Conservation (phyloP, 2,113 vertebrate species). For the Labeo catla region DNA sequence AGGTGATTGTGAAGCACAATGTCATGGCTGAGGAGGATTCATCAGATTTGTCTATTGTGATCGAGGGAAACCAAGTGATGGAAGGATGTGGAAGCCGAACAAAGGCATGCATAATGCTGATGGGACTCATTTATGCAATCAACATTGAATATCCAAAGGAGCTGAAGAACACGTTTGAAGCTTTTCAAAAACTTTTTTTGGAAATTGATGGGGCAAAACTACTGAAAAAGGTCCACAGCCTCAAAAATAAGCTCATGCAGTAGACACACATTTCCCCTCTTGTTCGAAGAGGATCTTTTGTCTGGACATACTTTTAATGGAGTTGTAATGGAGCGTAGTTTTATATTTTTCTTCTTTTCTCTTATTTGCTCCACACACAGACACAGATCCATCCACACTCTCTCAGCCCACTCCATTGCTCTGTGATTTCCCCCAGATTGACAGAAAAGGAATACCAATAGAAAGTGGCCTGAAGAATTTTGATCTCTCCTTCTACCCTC, state of each 20-base stretch:
- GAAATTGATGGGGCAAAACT: constrained; percentile 12
- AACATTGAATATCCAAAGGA: constrained; percentile 4
- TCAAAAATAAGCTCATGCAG: constrained; percentile 7
- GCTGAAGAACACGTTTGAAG: not conserved
- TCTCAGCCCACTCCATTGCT: constrained; percentile 7
- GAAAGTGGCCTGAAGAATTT: not conserved
- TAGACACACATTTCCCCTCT: not conserved
- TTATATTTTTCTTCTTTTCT: not conserved
- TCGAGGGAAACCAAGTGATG: not conserved
- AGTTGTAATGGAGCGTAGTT: not conserved
- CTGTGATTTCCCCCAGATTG: constrained; percentile 8
- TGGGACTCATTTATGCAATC: constrained; percentile 24
- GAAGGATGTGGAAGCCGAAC: constrained; percentile 16
- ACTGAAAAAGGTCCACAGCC: constrained; percentile 11
- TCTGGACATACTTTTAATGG: not conserved
- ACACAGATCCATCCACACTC: constrained; percentile 2
- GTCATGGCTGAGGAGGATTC: not conserved
- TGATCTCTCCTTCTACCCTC: not conserved
- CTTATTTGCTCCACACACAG: not conserved
- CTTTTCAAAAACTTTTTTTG: constrained; percentile 12
- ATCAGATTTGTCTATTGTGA: constrained; percentile 15
- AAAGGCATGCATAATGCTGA: constrained; percentile 21
- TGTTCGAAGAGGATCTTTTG: not conserved
- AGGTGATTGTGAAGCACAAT: constrained; percentile 16
- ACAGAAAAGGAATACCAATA: constrained; percentile 5